These are phyloP conservation scores for Ciconia nigra DNA, from an alignment of 2,797 vertebrate genomes.

Conservation along the genomic window DNA sequence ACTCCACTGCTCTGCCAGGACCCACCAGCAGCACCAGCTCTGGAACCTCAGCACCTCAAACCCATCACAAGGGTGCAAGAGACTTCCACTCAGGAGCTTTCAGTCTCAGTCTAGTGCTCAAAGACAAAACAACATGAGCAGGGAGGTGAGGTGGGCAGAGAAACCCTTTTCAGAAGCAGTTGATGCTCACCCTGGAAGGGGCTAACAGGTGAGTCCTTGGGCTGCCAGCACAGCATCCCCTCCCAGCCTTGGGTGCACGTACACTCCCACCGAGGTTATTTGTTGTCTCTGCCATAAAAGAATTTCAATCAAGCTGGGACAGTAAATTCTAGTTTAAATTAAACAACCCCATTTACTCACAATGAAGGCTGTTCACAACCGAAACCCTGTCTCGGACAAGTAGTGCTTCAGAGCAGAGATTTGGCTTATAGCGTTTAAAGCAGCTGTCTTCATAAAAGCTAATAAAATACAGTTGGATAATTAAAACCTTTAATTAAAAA, in stretches of 20 bases:
- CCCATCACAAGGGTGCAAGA: background rate
- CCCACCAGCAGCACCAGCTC: background rate
- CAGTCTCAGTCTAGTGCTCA: background rate
- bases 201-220: rapidly evolving
- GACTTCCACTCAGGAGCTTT: background rate
- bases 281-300: slow-evolving; percentile 25
- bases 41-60: rapidly evolving
- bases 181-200: background rate
- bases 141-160: background rate
- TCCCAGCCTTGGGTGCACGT: rapidly evolving
- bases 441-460: slow-evolving; percentile 71
- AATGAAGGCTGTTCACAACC: slow-evolving; percentile 29
- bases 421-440: slow-evolving; percentile 20
- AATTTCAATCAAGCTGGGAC: slow-evolving; percentile 20
- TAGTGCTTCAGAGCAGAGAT: slow-evolving; percentile 33
- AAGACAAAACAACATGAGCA: background rate
- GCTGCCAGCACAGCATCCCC: background rate
- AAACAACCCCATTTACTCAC: slow-evolving; percentile 43
- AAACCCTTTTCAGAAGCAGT: background rate
- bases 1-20: background rate
- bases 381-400: slow-evolving; percentile 31
- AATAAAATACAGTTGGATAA: slow-evolving; percentile 69
- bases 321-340: slow-evolving; percentile 53
- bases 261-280: background rate
- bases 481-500: slow-evolving; percentile 75